Conservation (phyloP, 2,113 vertebrate species). For the Scatophagus argus region DNA sequence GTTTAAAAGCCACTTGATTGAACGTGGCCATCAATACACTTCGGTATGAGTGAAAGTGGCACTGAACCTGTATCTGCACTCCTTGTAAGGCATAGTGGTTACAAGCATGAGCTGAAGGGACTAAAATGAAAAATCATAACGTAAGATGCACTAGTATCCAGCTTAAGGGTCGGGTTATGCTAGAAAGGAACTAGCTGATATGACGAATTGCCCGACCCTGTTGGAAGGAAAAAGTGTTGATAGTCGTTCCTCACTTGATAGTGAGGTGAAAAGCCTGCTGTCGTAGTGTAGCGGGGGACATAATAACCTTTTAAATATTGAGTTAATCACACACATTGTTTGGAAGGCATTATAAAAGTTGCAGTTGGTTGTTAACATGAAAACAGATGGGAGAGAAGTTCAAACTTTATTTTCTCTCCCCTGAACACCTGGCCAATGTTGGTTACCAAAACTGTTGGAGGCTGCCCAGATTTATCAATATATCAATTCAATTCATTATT, state of each 20-base stretch:
- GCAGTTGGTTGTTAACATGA: no score
- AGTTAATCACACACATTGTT: neutral
- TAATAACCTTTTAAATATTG: neutral
- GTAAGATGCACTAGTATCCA: neutral
- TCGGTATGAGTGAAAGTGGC: neutral
- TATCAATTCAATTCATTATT: neutral
- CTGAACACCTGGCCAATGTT: neutral
- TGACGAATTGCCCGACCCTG: neutral
- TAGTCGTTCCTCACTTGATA: neutral
- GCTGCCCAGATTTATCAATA: neutral
- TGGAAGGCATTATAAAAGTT: no score
- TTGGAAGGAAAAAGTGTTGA: neutral
- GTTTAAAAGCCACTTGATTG: constrained; percentile 36
- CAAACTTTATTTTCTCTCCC: constrained; percentile 1
- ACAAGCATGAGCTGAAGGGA: neutral
- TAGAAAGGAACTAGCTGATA: neutral
- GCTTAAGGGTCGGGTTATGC: neutral
- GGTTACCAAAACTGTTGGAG: neutral
- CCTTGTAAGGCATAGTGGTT: neutral
- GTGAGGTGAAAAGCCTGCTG: neutral
- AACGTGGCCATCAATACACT: constrained; percentile 19
- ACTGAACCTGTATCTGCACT: neutral
- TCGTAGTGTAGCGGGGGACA: neutral
- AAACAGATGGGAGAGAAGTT: neutral
- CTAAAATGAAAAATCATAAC: neutral